Evolutionary conservation across 1,140 invertebrate species (phyloP).

Genomic region (Diorhabda carinulata): DNA sequence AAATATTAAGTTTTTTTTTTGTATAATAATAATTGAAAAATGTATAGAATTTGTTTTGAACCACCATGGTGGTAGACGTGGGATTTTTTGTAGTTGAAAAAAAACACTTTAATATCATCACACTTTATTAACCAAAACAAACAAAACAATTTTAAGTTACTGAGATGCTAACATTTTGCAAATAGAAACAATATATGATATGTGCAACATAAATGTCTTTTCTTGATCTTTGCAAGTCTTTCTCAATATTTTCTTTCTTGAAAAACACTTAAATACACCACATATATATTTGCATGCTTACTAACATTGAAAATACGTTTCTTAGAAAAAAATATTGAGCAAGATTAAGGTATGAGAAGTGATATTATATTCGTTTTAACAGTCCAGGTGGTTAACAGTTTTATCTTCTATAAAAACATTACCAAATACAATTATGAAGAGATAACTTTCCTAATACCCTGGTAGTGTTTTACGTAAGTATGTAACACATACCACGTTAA

Average conservation of each 20-base stretch:
- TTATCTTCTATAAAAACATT: neutral
- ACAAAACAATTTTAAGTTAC: slow-evolving; percentile 40
- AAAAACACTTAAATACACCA: slow-evolving; percentile 26
- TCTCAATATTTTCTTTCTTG: slow-evolving; percentile 27
- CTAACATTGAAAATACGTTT: slow-evolving; percentile 26
- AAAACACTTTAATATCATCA: slow-evolving; percentile 33
- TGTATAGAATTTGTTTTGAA: too few relatives aligned
- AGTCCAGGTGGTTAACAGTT: too few relatives aligned
- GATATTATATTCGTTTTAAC: too few relatives aligned
- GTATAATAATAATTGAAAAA: too few relatives aligned
- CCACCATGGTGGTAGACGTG: too few relatives aligned
- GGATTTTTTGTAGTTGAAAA: neutral
- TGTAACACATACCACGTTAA: too few relatives aligned
- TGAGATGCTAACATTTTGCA: slow-evolving; percentile 42
- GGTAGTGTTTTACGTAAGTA: too few relatives aligned
- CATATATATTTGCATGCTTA: slow-evolving; percentile 16
- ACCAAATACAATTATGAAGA: too few relatives aligned
- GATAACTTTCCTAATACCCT: too few relatives aligned
- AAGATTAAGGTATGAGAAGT: neutral
- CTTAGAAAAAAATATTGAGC: slow-evolving; percentile 30
- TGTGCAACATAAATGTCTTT: slow-evolving; percentile 30
- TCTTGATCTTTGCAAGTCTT: slow-evolving; percentile 16
- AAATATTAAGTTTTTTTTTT: too few relatives aligned
- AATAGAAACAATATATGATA: slow-evolving; percentile 42
- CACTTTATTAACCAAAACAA: slow-evolving; percentile 46